These are phyloP conservation scores for Agelastica alni DNA, from an alignment of 2,888 invertebrate species.

Conservation along the genomic window DNA sequence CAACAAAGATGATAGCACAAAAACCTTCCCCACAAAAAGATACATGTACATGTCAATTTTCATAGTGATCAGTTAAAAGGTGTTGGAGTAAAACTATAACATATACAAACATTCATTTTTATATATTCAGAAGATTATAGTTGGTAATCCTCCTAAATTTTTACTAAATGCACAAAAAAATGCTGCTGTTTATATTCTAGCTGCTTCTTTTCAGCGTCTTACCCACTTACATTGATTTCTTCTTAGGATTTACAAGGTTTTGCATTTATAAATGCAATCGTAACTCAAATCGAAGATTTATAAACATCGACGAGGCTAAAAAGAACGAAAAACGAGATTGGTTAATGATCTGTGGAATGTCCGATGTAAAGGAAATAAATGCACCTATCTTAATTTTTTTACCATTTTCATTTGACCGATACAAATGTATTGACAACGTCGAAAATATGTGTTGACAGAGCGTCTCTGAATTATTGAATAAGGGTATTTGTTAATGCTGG, in stretches of 20 bases:
- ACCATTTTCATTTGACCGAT: background rate
- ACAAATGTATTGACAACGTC: constrained; percentile 12
- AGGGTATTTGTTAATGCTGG: background rate
- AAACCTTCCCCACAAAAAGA: too few species aligned
- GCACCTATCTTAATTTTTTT: constrained; percentile 13
- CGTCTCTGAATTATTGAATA: background rate
- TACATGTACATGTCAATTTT: too few species aligned
- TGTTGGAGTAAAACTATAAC: too few species aligned
- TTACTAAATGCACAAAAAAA: too few species aligned
- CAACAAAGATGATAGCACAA: too few species aligned
- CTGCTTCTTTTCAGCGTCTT: background rate
- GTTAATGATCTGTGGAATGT: constrained; percentile 9
- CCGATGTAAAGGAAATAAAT: constrained; percentile 9
- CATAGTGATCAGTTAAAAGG: too few species aligned
- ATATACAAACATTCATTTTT: too few species aligned
- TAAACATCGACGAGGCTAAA: constrained; percentile 11
- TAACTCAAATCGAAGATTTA: constrained; percentile 18
- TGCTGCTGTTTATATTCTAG: background rate
- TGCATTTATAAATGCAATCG: constrained; percentile 7
- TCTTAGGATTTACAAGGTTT: constrained; percentile 15
- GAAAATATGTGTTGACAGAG: constrained; percentile 5
- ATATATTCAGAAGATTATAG: too few species aligned
- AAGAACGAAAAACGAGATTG: constrained; percentile 3
- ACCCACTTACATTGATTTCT: constrained; percentile 9
- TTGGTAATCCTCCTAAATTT: too few species aligned